Evolutionary conservation across 2,113 vertebrate species (phyloP).

Genomic region (Gobio gobio): DNA sequence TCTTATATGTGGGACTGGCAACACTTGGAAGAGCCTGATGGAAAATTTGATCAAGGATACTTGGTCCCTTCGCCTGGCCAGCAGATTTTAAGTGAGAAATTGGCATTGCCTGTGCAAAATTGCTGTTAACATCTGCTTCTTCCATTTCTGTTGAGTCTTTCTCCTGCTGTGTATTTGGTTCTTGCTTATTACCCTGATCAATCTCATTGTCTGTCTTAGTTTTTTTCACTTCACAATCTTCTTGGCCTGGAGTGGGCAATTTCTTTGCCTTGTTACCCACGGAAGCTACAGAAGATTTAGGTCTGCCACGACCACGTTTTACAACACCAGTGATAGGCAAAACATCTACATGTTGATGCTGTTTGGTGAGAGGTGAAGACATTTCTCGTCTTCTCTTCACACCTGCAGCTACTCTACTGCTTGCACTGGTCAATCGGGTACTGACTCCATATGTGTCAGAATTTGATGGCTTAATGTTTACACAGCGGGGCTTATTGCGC

Average conservation of each 20-base stretch:
- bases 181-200: background rate
- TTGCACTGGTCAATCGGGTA: background rate
- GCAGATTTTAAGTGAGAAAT: background rate
- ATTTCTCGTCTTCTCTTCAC: background rate
- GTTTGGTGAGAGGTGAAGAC: background rate
- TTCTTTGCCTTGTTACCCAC: background rate
- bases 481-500: background rate
- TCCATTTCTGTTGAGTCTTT: conserved; percentile 16
- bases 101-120: background rate
- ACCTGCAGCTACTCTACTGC: background rate
- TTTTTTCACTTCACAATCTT: background rate
- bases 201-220: background rate
- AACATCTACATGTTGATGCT: background rate
- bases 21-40: conserved; percentile 34
- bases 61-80: background rate
- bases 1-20: background rate
- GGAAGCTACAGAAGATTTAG: background rate
- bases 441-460: background rate
- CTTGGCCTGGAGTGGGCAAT: background rate
- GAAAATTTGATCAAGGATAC: conserved; percentile 38
- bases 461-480: background rate
- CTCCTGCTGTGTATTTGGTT: background rate
- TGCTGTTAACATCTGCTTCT: conserved; percentile 24
- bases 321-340: background rate
- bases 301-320: conserved; percentile 17